Base-by-base conservation (phyloP, 2,888 invertebrate species). In the Eilema caniola region DNA sequence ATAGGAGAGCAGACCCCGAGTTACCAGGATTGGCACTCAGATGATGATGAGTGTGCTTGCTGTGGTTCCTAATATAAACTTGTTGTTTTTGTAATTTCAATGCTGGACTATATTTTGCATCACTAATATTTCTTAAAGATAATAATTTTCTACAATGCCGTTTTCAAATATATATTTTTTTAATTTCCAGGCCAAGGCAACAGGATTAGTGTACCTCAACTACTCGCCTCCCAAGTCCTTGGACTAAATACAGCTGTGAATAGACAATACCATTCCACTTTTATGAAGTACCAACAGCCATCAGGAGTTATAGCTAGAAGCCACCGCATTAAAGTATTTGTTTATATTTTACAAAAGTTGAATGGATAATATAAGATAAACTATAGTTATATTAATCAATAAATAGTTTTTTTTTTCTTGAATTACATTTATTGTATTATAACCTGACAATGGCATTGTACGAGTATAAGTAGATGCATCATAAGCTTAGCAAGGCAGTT, bases 181-280 rank as follows among this genome's bases (percentile, higher is more conserved):
- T 73, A 62, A 81, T 64, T 93, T 91, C 0, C 92, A 96, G 96
- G 96, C 96, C 28, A 97, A 96, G 86, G 85, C 96, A 28, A 95
- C 96, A 0, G 97, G 97, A 24, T 86, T 96, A 41, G 88, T 97
- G 74, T 95, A 96, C 89, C 92, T 97, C 66, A 97, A 97, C 95
- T 96, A 90, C 89, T 93, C 92, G 60, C 96, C 96, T 25, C 97
- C 97, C 82, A 94, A 95, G 86, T 93, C 95, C 74, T 79, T 96
- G 80, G 96, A 96, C 83, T 96, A 95, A 92, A 75, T 72, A 20
- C 41, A 14, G 70, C 71, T 53, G 70, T 62, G 37, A 65, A 66
- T 66, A 68, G 66, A 67, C 56, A 62, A 69, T 25, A 66, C 37
- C 59, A 62, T 69, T 73, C 72, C 76, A 70, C 66, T 73, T 82